Conservation (phyloP, 2,113 vertebrate species). For the Mohoua ochrocephala region DNA sequence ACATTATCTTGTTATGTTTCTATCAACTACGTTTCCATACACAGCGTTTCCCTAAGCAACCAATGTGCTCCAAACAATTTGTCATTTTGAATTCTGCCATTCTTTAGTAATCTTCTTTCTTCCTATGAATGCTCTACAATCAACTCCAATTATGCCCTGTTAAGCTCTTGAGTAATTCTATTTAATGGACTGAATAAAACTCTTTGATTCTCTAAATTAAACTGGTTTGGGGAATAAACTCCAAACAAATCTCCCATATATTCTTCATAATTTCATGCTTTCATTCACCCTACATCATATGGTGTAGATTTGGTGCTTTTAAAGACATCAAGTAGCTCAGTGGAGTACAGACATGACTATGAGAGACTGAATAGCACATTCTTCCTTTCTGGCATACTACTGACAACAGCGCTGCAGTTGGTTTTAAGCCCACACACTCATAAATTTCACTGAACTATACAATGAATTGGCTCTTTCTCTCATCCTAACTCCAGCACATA, state of each 20-base stretch:
- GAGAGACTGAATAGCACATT: neutral
- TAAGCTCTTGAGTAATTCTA: neutral
- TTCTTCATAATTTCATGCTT: neutral
- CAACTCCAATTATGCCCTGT: neutral
- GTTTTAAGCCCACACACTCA: slow-evolving; percentile 8
- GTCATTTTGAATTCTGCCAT: neutral
- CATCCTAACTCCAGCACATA: neutral
- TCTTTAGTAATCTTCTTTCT: neutral
- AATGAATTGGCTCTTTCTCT: neutral
- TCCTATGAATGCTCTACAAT: neutral
- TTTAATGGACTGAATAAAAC: neutral
- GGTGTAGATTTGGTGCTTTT: neutral
- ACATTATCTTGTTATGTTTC: neutral
- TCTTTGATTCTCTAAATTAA: neutral
- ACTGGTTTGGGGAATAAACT: neutral
- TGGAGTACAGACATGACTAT: neutral
- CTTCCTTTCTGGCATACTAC: neutral
- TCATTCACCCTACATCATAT: neutral
- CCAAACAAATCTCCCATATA: neutral
- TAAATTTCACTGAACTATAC: slow-evolving; percentile 28
- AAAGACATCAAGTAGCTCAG: neutral
- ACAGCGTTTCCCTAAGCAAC: neutral
- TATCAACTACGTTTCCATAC: neutral
- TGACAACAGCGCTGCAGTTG: neutral
- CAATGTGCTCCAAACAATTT: neutral